Percentiles rank a stretch among this genome's conserved stretches.
These are phyloP conservation scores for Rhimphoctona megacephalus DNA, from an alignment of 2,888 invertebrate species.

Conservation along the genomic window DNA sequence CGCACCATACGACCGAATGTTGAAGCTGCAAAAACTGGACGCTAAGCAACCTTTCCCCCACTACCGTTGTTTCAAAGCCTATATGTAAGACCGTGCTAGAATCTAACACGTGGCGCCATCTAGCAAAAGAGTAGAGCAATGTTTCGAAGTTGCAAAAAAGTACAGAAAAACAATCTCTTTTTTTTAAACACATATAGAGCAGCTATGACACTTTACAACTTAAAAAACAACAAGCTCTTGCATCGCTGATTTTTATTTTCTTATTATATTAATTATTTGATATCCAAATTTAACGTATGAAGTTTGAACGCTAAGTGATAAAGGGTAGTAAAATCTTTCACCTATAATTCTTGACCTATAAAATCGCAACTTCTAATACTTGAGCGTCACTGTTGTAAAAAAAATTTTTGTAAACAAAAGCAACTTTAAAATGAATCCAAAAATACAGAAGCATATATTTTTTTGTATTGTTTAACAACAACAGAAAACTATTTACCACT, in stretches of 20 bases:
- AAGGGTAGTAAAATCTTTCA: not conserved
- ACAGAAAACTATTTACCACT: not conserved
- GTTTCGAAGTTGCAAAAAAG: slow-evolving; percentile 3
- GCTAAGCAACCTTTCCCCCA: too few relatives aligned
- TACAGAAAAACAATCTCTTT: not conserved
- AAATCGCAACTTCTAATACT: not conserved
- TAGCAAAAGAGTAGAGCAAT: not conserved
- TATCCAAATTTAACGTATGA: not conserved
- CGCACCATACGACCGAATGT: too few relatives aligned
- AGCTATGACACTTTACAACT: not conserved
- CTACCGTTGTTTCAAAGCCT: too few relatives aligned
- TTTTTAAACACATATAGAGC: not conserved
- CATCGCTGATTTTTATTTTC: not conserved
- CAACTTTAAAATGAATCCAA: not conserved
- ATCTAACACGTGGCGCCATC: not conserved
- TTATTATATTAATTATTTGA: not conserved
- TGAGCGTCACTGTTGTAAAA: not conserved
- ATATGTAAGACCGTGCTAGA: too few relatives aligned
- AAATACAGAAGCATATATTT: not conserved
- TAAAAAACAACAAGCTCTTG: not conserved
- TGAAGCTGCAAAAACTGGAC: too few relatives aligned
- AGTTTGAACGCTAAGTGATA: not conserved
- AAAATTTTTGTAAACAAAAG: not conserved
- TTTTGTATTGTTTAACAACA: not conserved
- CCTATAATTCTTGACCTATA: not conserved